phyloP scores from a whole-genome alignment of 2,888 invertebrate species.

The Rhogogaster chlorosoma region DNA sequence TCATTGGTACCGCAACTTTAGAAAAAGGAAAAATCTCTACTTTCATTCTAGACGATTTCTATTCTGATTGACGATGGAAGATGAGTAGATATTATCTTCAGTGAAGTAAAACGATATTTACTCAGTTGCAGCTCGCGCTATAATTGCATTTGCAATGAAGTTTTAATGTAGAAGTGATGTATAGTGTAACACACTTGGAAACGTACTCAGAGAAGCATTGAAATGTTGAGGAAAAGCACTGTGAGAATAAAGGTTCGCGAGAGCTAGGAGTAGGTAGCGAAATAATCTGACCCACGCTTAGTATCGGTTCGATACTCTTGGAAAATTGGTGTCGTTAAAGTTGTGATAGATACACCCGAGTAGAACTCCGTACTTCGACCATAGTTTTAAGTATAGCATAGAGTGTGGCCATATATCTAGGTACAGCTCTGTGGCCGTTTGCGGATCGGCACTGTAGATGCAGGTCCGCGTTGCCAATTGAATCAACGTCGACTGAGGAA shows the following conservation, averaged over 20 bases:
- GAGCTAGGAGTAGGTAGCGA: background rate
- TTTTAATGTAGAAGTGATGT: background rate
- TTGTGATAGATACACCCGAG: conserved; percentile 22
- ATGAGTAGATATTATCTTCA: background rate
- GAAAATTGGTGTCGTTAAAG: conserved; percentile 22
- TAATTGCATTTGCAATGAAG: background rate
- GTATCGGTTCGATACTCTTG: conserved; percentile 21
- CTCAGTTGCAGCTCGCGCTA: background rate
- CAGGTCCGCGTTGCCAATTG: conserved; percentile 24
- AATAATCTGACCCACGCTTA: conserved; percentile 25
- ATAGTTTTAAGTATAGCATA: conserved; percentile 15
- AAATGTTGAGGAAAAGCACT: background rate
- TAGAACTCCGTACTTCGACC: conserved; percentile 30
- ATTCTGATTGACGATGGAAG: background rate
- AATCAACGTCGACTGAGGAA: conserved; percentile 30
- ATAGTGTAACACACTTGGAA: background rate
- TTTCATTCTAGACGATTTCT: background rate
- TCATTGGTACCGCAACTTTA: background rate
- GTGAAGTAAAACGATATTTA: background rate
- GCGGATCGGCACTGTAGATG: background rate
- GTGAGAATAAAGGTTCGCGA: background rate
- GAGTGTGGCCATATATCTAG: conserved; percentile 1
- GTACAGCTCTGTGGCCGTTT: background rate
- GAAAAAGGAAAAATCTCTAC: background rate
- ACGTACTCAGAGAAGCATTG: background rate